Percentiles rank a stretch among this genome's conserved stretches.
Conservation (phyloP, 1,140 invertebrate species). For the Neotoxoptera formosana region DNA sequence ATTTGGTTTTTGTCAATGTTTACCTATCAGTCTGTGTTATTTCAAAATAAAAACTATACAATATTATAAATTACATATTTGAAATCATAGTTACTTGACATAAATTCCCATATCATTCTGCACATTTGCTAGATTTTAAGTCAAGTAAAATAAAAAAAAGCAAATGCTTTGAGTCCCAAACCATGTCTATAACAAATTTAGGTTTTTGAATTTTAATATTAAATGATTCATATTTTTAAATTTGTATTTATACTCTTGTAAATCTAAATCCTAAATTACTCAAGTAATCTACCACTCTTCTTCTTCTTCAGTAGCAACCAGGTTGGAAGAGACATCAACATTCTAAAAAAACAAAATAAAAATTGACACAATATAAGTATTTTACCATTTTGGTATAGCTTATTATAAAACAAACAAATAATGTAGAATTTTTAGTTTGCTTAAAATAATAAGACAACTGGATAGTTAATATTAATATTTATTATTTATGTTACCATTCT, state of each 20-base stretch:
- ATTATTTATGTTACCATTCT: constrained; percentile 6
- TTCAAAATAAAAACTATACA: background rate
- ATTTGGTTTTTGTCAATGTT: background rate
- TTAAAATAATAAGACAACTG: background rate
- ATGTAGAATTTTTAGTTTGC: background rate
- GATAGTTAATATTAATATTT: background rate
- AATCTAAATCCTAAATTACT: background rate
- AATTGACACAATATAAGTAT: background rate
- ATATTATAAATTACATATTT: background rate
- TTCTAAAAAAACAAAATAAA: background rate
- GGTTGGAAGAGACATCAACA: constrained; percentile 28
- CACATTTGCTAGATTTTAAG: background rate
- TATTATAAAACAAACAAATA: background rate
- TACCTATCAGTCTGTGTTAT: background rate
- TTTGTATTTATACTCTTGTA: background rate
- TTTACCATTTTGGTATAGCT: background rate
- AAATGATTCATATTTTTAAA: background rate
- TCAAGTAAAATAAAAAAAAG: background rate
- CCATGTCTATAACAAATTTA: background rate
- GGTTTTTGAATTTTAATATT: background rate
- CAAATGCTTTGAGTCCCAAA: background rate
- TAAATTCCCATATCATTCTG: background rate
- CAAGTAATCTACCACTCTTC: constrained; percentile 35
- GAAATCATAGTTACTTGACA: background rate
- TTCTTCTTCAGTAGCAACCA: constrained; percentile 26